Base-by-base conservation (phyloP, 2,888 invertebrate genomes). In the Ectemnius lituratus region DNA sequence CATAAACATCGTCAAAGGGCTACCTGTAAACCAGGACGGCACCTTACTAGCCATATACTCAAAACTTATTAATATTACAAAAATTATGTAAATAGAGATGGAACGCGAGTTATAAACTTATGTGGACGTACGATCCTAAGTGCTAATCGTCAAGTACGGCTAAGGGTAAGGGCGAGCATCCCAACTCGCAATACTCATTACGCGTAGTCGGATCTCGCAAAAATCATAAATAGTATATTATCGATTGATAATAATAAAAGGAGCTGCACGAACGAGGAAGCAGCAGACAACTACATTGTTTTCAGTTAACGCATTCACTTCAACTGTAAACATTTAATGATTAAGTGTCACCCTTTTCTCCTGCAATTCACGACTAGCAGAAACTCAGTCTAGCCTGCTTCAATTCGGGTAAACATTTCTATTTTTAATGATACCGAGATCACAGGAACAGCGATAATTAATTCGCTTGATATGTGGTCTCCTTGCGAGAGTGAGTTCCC, bases 41-140 rank as follows among this genome's bases (percentile, higher is more conserved):
- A 46, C n/a, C 13, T 57, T 16, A 45, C 18, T 59, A 59, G 45
- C 60, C 18, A 63, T n/a, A 14, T 61, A 27, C 65, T 67, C 14
- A 6, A 68, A 28, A 70, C 58, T 18, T 65, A 67, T n/a, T 27
- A 69, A 62, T 8, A 45, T 73, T 70, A 67, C 56, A 67, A 69
- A 69, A 70, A 37, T 47, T 27, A 27, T 18, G 49, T 16, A 52
- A 52, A 52, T 52, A 52, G n/a, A 60, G 57, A 58, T 67, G 8
- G 23, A 47, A 68, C 49, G 27, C 27, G 6, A 27, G 27, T 6
- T 62, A 16, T 52, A 52, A 52, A 52, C n/a, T 52, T 52, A 52
- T 16, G 52, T 52, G 52, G 52, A 52, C 52, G 14, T 52, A 52
- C 52, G 52, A 52, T 16, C 16, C 52, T 52, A 52, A 52, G 16